These are phyloP conservation scores for Brachionus asplanchnoidis DNA, from an alignment of 1,140 invertebrate genomes.

Conservation along the genomic window DNA sequence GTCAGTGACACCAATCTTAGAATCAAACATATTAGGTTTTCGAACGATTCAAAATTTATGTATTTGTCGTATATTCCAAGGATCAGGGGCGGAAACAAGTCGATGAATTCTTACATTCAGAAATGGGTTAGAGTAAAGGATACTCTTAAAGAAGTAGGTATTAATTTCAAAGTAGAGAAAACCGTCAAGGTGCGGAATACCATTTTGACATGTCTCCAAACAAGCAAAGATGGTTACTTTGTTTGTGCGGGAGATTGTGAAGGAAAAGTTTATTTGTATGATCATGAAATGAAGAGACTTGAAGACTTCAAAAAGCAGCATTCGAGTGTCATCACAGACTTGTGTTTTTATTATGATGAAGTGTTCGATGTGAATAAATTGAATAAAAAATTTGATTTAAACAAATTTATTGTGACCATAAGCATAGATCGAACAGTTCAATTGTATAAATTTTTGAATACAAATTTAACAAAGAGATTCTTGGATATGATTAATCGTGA, in stretches of 20 bases:
- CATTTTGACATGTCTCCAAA: conserved; percentile 9
- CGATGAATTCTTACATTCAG: background rate
- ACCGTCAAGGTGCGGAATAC: background rate
- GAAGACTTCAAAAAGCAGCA: conserved; percentile 22
- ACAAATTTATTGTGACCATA: conserved; percentile 29
- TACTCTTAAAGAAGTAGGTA: background rate
- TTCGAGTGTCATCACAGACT: conserved; percentile 34
- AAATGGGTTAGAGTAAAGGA: background rate
- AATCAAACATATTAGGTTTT: background rate
- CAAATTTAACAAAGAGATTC: conserved; percentile 1
- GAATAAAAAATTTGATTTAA: conserved; percentile 6
- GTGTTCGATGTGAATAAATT: conserved; percentile 12
- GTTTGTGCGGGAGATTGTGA: conserved; percentile 11
- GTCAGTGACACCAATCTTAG: background rate
- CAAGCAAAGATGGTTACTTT: conserved; percentile 20
- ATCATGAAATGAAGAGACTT: background rate
- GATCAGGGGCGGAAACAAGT: background rate
- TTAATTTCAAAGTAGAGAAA: background rate
- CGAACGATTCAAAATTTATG: background rate
- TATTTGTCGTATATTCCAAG: conserved; percentile 14
- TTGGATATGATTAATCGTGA: background rate
- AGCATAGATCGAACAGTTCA: conserved; percentile 33
- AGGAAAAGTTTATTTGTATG: conserved; percentile 23
- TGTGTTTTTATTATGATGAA: conserved; percentile 13
- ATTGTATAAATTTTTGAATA: conserved; percentile 37